These are phyloP conservation scores for Callyntrura guangdongensis DNA, from an alignment of 2,888 invertebrate species.

Conservation along the genomic window DNA sequence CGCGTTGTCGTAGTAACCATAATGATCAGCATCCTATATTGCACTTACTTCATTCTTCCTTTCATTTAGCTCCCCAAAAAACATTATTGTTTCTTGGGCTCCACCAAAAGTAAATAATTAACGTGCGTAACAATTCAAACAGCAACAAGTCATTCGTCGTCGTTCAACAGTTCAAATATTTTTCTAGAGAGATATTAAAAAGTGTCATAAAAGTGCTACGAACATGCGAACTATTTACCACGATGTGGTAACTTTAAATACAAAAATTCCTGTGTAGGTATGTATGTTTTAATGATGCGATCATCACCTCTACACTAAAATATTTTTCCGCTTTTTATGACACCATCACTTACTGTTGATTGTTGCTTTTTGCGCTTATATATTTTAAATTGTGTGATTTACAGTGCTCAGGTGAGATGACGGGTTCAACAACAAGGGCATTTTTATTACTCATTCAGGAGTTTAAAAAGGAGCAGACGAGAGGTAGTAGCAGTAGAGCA, in stretches of 20 bases:
- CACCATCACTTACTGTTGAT: not conserved
- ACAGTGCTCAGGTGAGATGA: not conserved
- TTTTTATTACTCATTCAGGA: constrained; percentile 40
- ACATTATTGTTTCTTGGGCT: constrained; percentile 47
- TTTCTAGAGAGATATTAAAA: constrained; percentile 31
- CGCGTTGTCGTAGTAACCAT: not conserved
- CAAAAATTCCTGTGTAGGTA: constrained; percentile 39
- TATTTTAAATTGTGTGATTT: constrained; percentile 60
- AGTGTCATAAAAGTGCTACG: not conserved
- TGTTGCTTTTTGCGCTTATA: too few relatives aligned
- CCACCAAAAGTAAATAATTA: constrained; percentile 74
- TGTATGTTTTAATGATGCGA: constrained; percentile 30
- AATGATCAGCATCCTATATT: not conserved
- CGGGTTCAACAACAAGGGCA: not conserved
- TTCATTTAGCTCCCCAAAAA: constrained; percentile 26
- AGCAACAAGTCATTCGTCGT: constrained; percentile 19
- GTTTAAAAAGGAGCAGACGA: not conserved
- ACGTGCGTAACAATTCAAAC: constrained; percentile 71
- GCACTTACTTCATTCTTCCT: constrained; percentile 20
- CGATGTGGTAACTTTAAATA: not conserved
- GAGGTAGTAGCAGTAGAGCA: not conserved
- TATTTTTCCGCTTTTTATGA: constrained; percentile 42
- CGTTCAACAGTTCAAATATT: not conserved
- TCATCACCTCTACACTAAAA: constrained; percentile 2
- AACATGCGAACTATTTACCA: too few relatives aligned